These are phyloP conservation scores for Arrhopalites spinosus DNA, from an alignment of 2,888 invertebrate species.

Conservation along the genomic window DNA sequence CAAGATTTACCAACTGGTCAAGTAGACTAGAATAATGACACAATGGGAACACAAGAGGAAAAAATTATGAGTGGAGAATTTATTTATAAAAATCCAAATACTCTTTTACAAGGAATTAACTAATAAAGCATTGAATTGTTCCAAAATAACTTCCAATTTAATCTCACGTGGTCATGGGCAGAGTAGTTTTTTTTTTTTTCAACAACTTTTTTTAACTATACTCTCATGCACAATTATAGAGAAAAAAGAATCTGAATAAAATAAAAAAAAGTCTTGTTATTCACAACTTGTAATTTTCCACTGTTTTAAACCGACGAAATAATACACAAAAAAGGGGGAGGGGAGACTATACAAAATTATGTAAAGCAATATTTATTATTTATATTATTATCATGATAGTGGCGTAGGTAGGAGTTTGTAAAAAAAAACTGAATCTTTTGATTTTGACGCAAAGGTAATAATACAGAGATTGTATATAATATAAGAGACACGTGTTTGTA, in stretches of 20 bases:
- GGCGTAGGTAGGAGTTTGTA: not conserved
- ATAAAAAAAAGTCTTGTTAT: not conserved
- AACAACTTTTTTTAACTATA: not conserved
- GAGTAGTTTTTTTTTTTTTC: not conserved
- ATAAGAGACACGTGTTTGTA: constrained; percentile 2
- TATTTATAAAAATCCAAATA: not conserved
- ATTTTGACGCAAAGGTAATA: not conserved
- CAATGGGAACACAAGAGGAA: not conserved
- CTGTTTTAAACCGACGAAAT: constrained; percentile 28
- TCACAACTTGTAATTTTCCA: constrained; percentile 23
- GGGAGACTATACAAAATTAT: not conserved
- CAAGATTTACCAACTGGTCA: too few relatives aligned
- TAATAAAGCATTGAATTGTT: too few relatives aligned
- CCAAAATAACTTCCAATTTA: not conserved
- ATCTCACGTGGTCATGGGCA: constrained; percentile 18
- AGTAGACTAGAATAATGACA: too few relatives aligned
- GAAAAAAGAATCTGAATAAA: not conserved
- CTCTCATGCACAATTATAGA: not conserved
- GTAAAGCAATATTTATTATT: not conserved
- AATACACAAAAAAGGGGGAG: not conserved
- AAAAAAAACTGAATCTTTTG: not conserved
- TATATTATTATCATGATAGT: not conserved
- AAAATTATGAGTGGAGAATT: not conserved
- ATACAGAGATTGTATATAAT: not conserved
- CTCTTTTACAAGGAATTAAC: constrained; percentile 5